Conservation (phyloP, 2,797 vertebrate species). For the Furcifer pardalis region DNA sequence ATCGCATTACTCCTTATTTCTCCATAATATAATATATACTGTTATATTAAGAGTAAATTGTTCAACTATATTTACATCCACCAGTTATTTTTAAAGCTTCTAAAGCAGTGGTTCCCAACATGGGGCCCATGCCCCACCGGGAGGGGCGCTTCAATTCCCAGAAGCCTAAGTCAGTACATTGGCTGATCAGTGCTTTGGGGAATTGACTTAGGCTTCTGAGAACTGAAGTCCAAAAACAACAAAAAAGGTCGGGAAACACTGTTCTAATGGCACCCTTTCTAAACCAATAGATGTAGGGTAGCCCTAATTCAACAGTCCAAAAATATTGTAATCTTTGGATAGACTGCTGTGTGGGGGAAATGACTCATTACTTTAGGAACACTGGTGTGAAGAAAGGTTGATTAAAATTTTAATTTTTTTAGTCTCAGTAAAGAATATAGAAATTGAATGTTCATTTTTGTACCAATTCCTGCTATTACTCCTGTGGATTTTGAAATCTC, state of each 20-base stretch:
- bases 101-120: too few species aligned
- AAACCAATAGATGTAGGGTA: background rate
- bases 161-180: too few species aligned
- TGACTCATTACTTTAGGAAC: background rate
- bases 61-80: background rate
- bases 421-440: too few species aligned
- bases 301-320: too few species aligned
- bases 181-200: too few species aligned
- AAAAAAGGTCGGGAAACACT: too few species aligned
- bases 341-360: background rate
- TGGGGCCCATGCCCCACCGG: too few species aligned
- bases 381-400: too few species aligned
- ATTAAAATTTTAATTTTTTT: too few species aligned
- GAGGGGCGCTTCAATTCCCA: too few species aligned
- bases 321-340: background rate
- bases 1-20: background rate
- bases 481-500: background rate
- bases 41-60: background rate
- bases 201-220: too few species aligned
- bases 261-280: background rate
- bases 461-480: background rate
- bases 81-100: background rate
- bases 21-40: background rate
- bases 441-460: background rate
- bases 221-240: too few species aligned